Evolutionary conservation across 2,888 invertebrate genomes (phyloP), one percentile per base, ranked within the genome.

Genomic region (Gastracanthus pulcherrimus): DNA sequence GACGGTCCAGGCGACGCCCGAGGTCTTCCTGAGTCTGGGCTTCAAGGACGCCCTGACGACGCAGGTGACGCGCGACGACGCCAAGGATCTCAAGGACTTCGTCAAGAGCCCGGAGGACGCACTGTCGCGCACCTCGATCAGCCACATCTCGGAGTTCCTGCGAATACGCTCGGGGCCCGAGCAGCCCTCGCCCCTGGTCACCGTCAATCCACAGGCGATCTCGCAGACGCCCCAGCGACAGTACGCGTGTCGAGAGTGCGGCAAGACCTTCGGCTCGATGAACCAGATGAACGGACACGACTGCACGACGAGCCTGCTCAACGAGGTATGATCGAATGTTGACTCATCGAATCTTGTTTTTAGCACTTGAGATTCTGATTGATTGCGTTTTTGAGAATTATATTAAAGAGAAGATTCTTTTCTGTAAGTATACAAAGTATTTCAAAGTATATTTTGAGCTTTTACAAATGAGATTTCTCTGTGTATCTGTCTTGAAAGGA

Each of bases 101-200:
- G 82, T 88, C 2, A 91, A 91, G 70, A 85, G 80, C 9, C 62
- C 87, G 0, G 91, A 91, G 0, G 91, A 91, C 23, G 85, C 85
- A 2, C 87, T 90, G 55, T 86, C 90, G 34, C 88, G 91, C 38
- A 89, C 87, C 69, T 89, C 91, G 2, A 91, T 91, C 9, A 90
- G 89, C 13, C 91, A 90, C 55, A 91, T 91, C 64, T 90, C 91
- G 3, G 91, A 91, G 83, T 91, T 91, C 77, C 81, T 91, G 5
- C 86, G 90, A 82, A 88, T 91, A 16, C 88, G 90, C 38, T 86
- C 91, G 38, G 89, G 87, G 9, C 87, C 90, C 0, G 91, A 91
- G 64, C 85, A 82, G 31, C 82, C 85, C 0, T 45, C 89, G 3
- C 87, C 91, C 3, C 80, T 91, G 0, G 89, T 91, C 16, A 89